Base-by-base conservation (phyloP, 2,113 vertebrate genomes). In the Puma concolor region DNA sequence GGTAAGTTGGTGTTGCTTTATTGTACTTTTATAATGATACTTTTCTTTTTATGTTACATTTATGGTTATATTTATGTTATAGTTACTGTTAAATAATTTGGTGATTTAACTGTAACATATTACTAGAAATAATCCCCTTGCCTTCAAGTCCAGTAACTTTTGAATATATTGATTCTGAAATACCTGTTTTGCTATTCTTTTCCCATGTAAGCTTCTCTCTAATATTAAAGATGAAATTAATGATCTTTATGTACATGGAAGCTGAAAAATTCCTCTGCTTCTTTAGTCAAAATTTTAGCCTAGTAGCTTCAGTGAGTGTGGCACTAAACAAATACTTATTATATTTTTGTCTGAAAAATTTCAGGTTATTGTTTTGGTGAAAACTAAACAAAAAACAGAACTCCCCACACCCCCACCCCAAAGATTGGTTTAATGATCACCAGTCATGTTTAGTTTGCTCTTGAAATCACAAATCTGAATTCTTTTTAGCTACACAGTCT, bases 1-100 rank as follows among this genome's bases (percentile, higher is more conserved):
- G 99, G 99, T 99, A 98, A 99, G 99, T 99, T 98, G 76, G 4
- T 90, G 17, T 86, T 94, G 5, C 57, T 67, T 80, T 50, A 69
- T 63, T 96, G 1, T 23, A 54, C 27, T 81, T 97, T 90, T 44
- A 97, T 85, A 80, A 57, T 94, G 48, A 95, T 96, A 67, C 25
- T 93, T 89, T 95, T 64, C 36, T 96, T 94, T 82, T n/a, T 13
- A 76, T 88, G 33, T 89, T 91, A 33, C 15, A 95, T 88, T 97
- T 95, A 89, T 88, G 10, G 64, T 86, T 69, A n/a, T 38, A 50
- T 60, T 92, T 89, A 19, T 94, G 1, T 88, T 74, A 64, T 3
- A 81, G 60, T 94, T 91, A 41, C 27, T 96, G 23, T 94, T 94
- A 84, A 88, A 66, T 96, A 93, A 84, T 88, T 92, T 77, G 23